Percentiles rank a stretch among this genome's conserved stretches.
Conservation (phyloP, 1,140 invertebrate genomes). For the Ylistrum balloti region DNA sequence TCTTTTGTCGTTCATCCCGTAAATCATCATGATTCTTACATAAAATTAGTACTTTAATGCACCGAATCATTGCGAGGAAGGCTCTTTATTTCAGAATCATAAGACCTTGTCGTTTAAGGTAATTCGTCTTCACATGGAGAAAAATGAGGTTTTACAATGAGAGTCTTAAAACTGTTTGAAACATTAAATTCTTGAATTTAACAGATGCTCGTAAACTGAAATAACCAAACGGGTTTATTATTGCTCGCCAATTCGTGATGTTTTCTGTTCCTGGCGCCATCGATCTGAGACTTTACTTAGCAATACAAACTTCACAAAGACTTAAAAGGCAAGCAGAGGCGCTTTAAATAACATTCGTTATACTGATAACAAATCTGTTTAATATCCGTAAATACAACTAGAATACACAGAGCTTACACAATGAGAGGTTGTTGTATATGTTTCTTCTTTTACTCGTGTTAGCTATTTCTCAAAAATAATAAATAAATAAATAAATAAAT, state of each 20-base stretch:
- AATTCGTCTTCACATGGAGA: background rate
- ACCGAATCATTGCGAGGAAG: background rate
- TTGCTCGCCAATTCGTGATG: background rate
- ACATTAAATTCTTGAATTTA: constrained; percentile 16
- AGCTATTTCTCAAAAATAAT: no score
- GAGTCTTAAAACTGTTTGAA: constrained; percentile 14
- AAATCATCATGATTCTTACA: background rate
- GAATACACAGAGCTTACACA: no score
- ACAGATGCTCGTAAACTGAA: background rate
- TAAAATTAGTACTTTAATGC: background rate
- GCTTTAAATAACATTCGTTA: no score
- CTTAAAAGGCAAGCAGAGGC: no score
- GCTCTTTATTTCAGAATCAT: background rate
- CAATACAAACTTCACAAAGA: background rate
- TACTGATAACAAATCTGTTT: no score
- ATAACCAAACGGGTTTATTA: background rate
- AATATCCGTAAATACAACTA: no score
- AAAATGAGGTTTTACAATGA: background rate
- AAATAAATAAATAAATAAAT: no score
- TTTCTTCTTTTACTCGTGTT: no score
- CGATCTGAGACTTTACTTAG: background rate
- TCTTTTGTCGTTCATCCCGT: no score
- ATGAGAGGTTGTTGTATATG: no score
- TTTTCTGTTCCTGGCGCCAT: background rate
- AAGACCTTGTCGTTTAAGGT: background rate